These are phyloP conservation scores for Drosophila pseudoobscura DNA, from an alignment of 1,140 invertebrate genomes.

Conservation along the genomic window DNA sequence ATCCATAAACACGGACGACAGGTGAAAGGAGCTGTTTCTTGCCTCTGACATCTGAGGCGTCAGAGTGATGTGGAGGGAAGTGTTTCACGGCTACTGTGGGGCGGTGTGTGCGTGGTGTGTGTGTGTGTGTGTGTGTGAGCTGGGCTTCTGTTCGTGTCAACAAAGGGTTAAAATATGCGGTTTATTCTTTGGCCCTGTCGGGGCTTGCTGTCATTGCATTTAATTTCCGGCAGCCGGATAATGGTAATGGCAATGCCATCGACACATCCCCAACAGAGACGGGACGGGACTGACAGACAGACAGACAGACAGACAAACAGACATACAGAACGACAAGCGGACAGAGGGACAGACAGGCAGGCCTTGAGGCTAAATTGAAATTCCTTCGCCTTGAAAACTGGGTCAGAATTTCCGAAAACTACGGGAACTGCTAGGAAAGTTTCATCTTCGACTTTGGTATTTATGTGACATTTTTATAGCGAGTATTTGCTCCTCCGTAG, in stretches of 20 bases:
- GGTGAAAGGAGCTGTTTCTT: conserved; percentile 46
- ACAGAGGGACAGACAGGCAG: background rate
- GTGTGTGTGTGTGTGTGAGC: background rate
- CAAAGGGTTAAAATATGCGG: conserved; percentile 67
- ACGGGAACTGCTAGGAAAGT: conserved; percentile 28
- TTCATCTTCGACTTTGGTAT: conserved; percentile 68
- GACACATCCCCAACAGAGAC: conserved; percentile 46
- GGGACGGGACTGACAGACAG: background rate
- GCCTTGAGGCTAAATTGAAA: conserved; percentile 61
- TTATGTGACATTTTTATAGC: conserved; percentile 80
- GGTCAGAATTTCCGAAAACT: conserved; percentile 65
- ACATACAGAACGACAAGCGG: too few relatives aligned
- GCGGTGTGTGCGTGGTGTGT: too few relatives aligned
- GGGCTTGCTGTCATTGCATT: conserved; percentile 69
- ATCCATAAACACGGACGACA: conserved; percentile 57
- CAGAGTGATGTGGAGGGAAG: conserved; percentile 28
- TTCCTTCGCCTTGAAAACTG: conserved; percentile 59
- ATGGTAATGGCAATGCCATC: conserved; percentile 59
- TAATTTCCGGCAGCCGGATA: conserved; percentile 69
- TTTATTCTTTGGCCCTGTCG: conserved; percentile 32
- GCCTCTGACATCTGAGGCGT: conserved; percentile 41
- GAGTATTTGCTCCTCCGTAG: conserved; percentile 45
- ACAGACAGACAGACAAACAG: too few relatives aligned
- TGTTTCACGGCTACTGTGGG: background rate
- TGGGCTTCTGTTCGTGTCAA: conserved; percentile 43